These are phyloP conservation scores for Drosophila pachea DNA, from an alignment of 1,140 invertebrate species.

Conservation along the genomic window DNA sequence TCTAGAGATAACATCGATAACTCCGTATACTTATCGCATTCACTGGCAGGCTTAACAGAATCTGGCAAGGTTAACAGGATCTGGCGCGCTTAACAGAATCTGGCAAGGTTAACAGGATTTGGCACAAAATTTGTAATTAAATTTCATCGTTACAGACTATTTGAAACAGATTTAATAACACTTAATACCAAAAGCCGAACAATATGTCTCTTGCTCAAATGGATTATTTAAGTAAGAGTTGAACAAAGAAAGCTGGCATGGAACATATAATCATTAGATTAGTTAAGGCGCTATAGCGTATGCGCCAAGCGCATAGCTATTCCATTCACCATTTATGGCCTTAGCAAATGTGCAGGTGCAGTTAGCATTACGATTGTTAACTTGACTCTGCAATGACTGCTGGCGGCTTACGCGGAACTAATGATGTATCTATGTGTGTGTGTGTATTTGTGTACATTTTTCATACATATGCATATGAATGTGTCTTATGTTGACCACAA, in stretches of 20 bases:
- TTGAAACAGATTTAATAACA: too few relatives aligned
- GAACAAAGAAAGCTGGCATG: neutral
- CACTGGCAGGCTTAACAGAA: too few relatives aligned
- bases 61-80: too few relatives aligned
- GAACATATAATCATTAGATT: constrained; percentile 4
- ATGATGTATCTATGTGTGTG: constrained; percentile 37
- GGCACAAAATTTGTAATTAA: too few relatives aligned
- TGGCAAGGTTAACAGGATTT: too few relatives aligned
- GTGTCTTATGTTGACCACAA: constrained; percentile 46
- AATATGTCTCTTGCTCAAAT: neutral
- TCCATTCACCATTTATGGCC: constrained; percentile 40
- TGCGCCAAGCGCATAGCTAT: constrained; percentile 9
- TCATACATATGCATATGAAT: neutral
- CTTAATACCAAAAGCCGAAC: too few relatives aligned
- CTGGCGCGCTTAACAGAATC: too few relatives aligned
- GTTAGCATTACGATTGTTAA: constrained; percentile 51
- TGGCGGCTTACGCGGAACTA: constrained; percentile 60
- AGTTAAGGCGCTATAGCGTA: constrained; percentile 7
- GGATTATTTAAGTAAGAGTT: constrained; percentile 14
- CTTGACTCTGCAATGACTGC: constrained; percentile 16
- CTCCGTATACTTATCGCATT: too few relatives aligned
- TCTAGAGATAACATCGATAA: too few relatives aligned
- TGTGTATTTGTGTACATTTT: too few relatives aligned
- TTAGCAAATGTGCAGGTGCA: constrained; percentile 35
- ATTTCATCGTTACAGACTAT: too few relatives aligned